Evolutionary conservation across 2,113 vertebrate genomes (phyloP), one percentile per base, ranked within the genome.

Genomic region (Tragelaphus imberbis): DNA sequence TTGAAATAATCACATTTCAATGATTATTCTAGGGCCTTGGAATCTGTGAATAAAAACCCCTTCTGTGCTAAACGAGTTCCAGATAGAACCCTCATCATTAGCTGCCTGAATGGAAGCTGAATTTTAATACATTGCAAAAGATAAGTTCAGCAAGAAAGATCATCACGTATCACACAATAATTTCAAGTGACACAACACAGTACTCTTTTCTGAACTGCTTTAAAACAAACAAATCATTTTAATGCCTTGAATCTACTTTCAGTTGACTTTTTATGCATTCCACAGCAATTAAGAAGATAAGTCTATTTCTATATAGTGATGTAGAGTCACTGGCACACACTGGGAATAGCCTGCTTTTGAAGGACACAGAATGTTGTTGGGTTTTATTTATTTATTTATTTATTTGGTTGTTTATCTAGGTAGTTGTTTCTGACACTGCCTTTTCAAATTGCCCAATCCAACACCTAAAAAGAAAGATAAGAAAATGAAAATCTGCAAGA

Each of bases 151-250:
- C 49, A 95, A 61, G 84, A 95, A 84, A 30, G 27, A 61, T 85
- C 44, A 33, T 90, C 65, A 63, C 12, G 40, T 90, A 94, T 84
- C 51, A 92, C 30, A 68, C 71, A 92, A 92, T 55, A 80, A 87
- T 59, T 93, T 85, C 7, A 96, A 88, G n/a, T 8, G 36, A 87
- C 51, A 91, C 30, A 90, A 90, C 95, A 92, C 56, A 89, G 36
- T 40, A 71, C n/a, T 49, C n/a, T 93, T 77, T 94, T 53, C 27
- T 55, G 19, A 84, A 65, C 15, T 79, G 49, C 47, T 27, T 44
- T 86, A 63, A 96, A 95, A 87, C 53, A 92, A 90, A 84, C 47
- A 87, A 84, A 95, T 79, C 56, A 93, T 89, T 94, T 93, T 51
- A 90, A 84, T 94, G 79, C 55, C 47, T 30, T 71, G 40, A 95